Percentiles rank a stretch among this genome's conserved stretches.
Conservation (phyloP, 2,888 invertebrate genomes). For the Troides aeacus region DNA sequence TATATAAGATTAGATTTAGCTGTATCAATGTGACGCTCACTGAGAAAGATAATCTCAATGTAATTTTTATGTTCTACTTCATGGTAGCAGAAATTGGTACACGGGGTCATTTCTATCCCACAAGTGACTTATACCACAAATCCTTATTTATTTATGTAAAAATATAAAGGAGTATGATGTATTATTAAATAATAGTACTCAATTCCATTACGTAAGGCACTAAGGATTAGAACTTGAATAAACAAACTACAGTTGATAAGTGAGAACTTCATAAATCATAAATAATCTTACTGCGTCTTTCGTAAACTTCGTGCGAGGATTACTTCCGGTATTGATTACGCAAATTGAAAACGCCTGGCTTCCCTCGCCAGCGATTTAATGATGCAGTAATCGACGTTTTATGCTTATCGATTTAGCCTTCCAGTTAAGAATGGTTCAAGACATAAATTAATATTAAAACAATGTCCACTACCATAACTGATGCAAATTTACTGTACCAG, state of each 20-base stretch:
- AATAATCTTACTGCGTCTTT: constrained; percentile 18
- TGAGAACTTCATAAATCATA: constrained; percentile 8
- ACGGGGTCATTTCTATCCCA: too few species aligned
- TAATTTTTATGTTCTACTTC: too few species aligned
- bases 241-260: not conserved
- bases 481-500: constrained; percentile 68
- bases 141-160: too few species aligned
- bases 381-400: constrained; percentile 70
- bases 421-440: constrained; percentile 69
- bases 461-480: constrained; percentile 56
- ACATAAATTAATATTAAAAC: constrained; percentile 73
- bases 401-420: constrained; percentile 72
- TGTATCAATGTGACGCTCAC: too few species aligned
- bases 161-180: too few species aligned
- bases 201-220: not conserved
- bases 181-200: not conserved
- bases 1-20: too few species aligned
- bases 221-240: not conserved
- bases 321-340: constrained; percentile 68
- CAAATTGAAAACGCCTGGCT: constrained; percentile 72
- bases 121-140: too few species aligned
- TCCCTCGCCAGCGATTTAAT: constrained; percentile 69
- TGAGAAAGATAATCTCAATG: too few species aligned
- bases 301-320: constrained; percentile 49
- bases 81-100: too few species aligned